Evolutionary conservation across 2,888 invertebrate genomes (phyloP), one percentile per base, ranked within the genome.

Genomic region (Rhingia rostrata): DNA sequence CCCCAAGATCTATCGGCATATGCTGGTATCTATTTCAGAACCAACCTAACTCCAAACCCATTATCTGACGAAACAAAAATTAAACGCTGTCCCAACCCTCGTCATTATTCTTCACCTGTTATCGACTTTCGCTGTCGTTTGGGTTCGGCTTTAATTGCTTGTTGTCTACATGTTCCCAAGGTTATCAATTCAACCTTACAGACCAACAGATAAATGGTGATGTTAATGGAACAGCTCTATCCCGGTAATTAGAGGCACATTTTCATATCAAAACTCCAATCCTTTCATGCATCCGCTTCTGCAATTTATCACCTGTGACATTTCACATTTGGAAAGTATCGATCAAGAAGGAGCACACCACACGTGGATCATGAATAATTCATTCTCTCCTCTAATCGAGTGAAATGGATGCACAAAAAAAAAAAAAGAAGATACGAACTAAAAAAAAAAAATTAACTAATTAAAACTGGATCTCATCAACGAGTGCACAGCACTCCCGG

Each of bases 281-380:
- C 63, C 3, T 0, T 4, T 14, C 43, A 22, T 22, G 39, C 51
- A 60, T 5, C 32, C 33, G 30, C 63, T 78, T 41, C 39, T 63
- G 77, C 77, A 63, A 63, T 78, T 78, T 78, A 78, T 78, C 77
- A 78, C 77, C 77, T 70, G 77, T 70, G 77, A 78, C 77, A 78
- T 41, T 56, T 70, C 70, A 56, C 77, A 70, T 78, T 78, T 51
- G 35, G 47, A 56, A 33, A 63, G 14, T 60, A 69, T 70, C 63
- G 69, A 58, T 70, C 56, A 63, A 49, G n/a, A 35, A 39, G 14
- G 10, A 45, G 10, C 30, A 35, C 43, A 22, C 22, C 47, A 56
- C 64, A 9, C 14, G 22, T 9, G 54, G 53, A 45, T 69, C 70
- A 78, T 78, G 77, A 69, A 78, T 78, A 70, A 78, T 78, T 78